phyloP scores from a whole-genome alignment of 2,113 vertebrate genomes.

The Erythrocebus patas region DNA sequence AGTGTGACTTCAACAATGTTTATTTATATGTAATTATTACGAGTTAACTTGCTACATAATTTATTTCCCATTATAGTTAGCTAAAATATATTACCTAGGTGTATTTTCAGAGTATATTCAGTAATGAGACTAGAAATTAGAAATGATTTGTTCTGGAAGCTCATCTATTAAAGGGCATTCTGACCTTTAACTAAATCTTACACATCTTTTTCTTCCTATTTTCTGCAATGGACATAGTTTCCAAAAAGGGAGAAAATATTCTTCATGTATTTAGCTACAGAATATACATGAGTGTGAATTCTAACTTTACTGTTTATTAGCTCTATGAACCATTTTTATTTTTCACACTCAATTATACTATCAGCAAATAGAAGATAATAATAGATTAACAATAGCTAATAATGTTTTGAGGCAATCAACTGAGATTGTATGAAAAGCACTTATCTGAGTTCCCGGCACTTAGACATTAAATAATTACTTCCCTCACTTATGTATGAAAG shows the following conservation, averaged over 20 bases:
- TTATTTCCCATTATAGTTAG: constrained; percentile 30
- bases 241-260: background rate
- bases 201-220: background rate
- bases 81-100: background rate
- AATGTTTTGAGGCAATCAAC: background rate
- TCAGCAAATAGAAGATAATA: background rate
- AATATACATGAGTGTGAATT: background rate
- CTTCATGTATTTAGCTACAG: background rate
- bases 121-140: background rate
- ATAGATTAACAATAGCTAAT: background rate
- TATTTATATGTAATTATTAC: background rate
- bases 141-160: background rate
- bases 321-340: background rate
- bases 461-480: background rate
- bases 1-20: background rate
- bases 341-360: background rate
- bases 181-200: constrained; percentile 11
- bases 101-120: constrained; percentile 4
- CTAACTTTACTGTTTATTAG: background rate
- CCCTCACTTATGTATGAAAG: background rate
- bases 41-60: background rate
- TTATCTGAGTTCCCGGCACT: background rate
- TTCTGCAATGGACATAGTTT: background rate
- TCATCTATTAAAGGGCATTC: background rate
- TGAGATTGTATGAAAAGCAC: background rate